Percentiles rank a stretch among this genome's conserved stretches.
These are phyloP conservation scores for Clarias laeviceps DNA, from an alignment of 2,797 vertebrate genomes.

Conservation along the genomic window DNA sequence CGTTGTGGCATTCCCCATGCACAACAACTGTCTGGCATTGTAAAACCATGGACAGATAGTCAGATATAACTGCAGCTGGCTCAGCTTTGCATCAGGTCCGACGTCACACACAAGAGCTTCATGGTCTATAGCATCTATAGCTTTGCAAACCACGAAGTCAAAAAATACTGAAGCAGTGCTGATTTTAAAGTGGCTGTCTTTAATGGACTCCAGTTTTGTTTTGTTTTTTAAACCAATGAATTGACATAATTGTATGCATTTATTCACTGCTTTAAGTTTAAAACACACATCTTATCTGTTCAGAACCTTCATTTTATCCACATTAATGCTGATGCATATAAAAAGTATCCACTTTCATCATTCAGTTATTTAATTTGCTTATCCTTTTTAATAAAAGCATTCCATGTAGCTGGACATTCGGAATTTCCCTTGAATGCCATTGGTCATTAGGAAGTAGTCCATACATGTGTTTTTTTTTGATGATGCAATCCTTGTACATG, in stretches of 20 bases:
- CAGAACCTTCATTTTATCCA: not conserved
- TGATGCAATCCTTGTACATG: not conserved
- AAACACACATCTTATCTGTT: not conserved
- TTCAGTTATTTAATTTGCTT: not conserved
- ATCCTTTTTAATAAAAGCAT: not conserved
- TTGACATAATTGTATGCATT: not conserved
- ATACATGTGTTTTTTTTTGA: not conserved
- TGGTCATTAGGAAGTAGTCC: not conserved
- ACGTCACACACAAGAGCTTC: too few relatives aligned
- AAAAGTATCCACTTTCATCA: not conserved
- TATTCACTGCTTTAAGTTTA: too few relatives aligned
- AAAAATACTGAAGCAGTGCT: not conserved
- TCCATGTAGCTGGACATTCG: not conserved
- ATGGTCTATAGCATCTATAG: not conserved
- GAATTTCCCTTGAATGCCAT: not conserved
- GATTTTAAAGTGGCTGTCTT: not conserved
- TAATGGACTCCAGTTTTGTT: not conserved
- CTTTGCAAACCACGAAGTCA: not conserved
- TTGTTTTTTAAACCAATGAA: not conserved
- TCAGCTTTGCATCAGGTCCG: too few relatives aligned
- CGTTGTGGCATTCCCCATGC: too few relatives aligned
- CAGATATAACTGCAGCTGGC: too few relatives aligned
- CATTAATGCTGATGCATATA: too few relatives aligned
- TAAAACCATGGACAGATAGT: too few relatives aligned
- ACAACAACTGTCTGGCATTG: too few relatives aligned